A percentile compares a stretch with the other conserved stretches of the same genome.
These are phyloP conservation scores for Bedellia somnulentella DNA, from an alignment of 2,888 invertebrate species.

Conservation along the genomic window DNA sequence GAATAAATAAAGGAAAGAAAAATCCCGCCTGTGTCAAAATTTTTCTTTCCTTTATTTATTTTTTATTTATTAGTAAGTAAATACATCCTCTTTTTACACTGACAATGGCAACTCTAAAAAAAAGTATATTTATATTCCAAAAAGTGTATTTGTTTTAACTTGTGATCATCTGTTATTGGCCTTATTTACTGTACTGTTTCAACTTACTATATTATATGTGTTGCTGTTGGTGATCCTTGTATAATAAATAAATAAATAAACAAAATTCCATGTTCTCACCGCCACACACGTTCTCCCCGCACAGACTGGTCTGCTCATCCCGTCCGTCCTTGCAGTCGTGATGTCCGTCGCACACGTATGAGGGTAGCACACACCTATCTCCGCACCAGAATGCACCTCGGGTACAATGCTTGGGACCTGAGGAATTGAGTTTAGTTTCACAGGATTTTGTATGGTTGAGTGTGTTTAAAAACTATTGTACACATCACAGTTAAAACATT, in stretches of 20 bases:
- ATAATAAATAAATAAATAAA: too few relatives aligned
- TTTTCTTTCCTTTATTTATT: too few relatives aligned
- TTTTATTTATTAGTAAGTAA: too few relatives aligned
- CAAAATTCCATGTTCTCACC: conserved; percentile 21
- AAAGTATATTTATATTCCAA: background rate
- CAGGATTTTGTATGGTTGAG: background rate
- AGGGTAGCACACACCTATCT: conserved; percentile 32
- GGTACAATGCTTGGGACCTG: conserved; percentile 26
- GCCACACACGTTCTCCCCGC: conserved; percentile 20
- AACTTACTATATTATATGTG: too few relatives aligned
- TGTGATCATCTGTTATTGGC: too few relatives aligned
- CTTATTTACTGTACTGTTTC: background rate
- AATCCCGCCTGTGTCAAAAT: too few relatives aligned
- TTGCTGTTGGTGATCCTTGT: too few relatives aligned
- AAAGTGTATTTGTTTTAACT: too few relatives aligned
- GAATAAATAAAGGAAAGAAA: too few relatives aligned
- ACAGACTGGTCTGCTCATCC: conserved; percentile 32
- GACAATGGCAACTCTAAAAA: too few relatives aligned
- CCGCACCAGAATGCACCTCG: conserved; percentile 42
- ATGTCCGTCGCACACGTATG: conserved; percentile 44
- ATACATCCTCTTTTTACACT: background rate
- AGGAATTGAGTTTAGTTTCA: too few relatives aligned
- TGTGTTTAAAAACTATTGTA: background rate
- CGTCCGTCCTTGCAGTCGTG: conserved; percentile 30
- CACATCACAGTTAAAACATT: background rate